A percentile compares a stretch with the other conserved stretches of the same genome.
These are phyloP conservation scores for Gastrophryne carolinensis DNA, from an alignment of 2,797 vertebrate genomes.

Conservation along the genomic window DNA sequence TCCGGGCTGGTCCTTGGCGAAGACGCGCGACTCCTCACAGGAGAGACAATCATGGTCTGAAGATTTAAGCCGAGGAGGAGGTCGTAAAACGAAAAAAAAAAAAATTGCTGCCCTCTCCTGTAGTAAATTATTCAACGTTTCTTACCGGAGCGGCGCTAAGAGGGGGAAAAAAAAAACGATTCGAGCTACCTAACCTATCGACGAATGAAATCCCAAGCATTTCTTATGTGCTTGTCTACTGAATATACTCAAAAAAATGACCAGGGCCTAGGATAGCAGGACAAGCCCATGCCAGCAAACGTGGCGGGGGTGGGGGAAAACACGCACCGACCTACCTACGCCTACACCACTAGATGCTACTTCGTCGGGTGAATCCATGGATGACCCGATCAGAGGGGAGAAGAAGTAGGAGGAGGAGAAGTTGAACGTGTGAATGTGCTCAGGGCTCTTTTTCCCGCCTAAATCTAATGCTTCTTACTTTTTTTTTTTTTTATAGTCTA, in stretches of 20 bases:
- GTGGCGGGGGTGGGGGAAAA: background rate
- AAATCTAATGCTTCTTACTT: conserved; percentile 52
- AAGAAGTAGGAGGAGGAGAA: conserved; percentile 45
- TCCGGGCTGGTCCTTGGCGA: background rate
- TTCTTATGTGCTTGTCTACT: conserved; percentile 45
- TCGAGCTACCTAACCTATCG: conserved; percentile 18
- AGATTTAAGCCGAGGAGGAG: conserved; percentile 35
- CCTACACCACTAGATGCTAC: conserved; percentile 44
- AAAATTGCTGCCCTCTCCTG: background rate
- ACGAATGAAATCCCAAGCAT: background rate
- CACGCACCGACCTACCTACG: background rate
- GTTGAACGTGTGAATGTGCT: conserved; percentile 45
- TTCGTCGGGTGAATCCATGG: background rate
- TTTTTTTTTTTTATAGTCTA: conserved; percentile 53
- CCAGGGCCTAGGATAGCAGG: conserved; percentile 16
- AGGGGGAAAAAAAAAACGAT: background rate
- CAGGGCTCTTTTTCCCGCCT: conserved; percentile 50
- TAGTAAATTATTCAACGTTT: background rate
- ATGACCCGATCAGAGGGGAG: conserved; percentile 37
- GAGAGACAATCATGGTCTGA: conserved; percentile 48
- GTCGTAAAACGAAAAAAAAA: background rate
- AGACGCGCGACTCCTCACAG: background rate
- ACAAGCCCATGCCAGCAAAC: conserved; percentile 9
- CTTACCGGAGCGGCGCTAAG: background rate
- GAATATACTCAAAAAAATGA: conserved; percentile 4